Conservation (phyloP, 2,797 vertebrate genomes). For the Craterocephalus amniculus region DNA sequence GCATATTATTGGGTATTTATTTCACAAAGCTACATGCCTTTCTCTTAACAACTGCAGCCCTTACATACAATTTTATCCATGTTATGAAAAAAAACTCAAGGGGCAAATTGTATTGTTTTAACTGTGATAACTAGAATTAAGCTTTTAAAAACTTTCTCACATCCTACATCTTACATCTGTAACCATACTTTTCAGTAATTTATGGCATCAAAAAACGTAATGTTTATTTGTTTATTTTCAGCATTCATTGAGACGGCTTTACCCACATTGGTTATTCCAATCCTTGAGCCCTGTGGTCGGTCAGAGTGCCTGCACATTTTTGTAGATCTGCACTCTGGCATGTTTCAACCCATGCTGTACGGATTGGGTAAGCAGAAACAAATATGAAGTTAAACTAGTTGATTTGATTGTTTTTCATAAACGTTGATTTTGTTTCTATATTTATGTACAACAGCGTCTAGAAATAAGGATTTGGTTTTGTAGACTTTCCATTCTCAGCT, state of each 20-base stretch:
- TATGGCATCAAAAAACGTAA: not conserved
- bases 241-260: constrained; percentile 97
- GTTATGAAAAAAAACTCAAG: not conserved
- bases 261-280: constrained; percentile 94
- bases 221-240: constrained; percentile 73
- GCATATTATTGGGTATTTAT: not conserved
- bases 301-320: constrained; percentile 98
- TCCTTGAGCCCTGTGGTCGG: constrained; percentile 95
- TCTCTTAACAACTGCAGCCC: not conserved
- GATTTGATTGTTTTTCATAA: not conserved
- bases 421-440: not conserved
- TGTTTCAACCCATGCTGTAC: constrained; percentile 98
- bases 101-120: not conserved
- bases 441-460: not conserved
- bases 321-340: constrained; percentile 98
- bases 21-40: constrained; percentile 8
- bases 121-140: not conserved
- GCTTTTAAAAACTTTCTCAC: not conserved
- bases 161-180: not conserved
- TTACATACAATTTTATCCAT: not conserved
- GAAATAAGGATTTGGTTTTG: not conserved
- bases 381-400: not conserved
- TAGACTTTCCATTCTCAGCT: constrained; percentile 1
- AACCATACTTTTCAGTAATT: constrained; percentile 1
- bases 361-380: constrained; percentile 89